Evolutionary conservation across 2,113 vertebrate species (phyloP).

Genomic region (Nothoprocta perdicaria): DNA sequence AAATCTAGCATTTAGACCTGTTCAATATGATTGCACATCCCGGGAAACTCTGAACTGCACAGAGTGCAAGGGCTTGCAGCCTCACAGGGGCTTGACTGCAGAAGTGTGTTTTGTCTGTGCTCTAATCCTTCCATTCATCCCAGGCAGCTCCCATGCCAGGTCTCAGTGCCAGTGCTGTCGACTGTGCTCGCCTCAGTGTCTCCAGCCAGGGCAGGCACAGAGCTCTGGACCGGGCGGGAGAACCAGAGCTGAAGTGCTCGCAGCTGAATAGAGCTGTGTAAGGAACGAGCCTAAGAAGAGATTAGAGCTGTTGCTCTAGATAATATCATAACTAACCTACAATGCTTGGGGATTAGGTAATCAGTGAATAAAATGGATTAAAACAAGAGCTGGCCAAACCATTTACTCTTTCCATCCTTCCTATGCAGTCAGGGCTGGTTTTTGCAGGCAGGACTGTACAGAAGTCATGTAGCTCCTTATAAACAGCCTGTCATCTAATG

Average conservation of each 20-base stretch:
- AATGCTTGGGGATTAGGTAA: not conserved
- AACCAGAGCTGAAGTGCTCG: not conserved
- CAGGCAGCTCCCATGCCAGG: fast-evolving
- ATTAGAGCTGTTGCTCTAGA: fast-evolving
- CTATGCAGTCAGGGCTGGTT: not conserved
- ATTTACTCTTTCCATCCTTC: not conserved
- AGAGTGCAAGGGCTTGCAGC: not conserved
- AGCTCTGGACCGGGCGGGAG: not conserved
- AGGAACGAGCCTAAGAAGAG: not conserved
- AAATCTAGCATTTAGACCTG: not conserved
- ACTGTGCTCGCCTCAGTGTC: fast-evolving
- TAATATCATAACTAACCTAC: not conserved
- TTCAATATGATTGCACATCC: fast-evolving
- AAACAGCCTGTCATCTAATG: not conserved
- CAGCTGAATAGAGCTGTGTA: not conserved
- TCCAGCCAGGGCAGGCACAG: not conserved
- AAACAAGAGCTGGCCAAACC: not conserved
- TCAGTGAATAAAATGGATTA: not conserved
- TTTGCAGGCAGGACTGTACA: not conserved
- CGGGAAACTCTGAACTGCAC: fast-evolving
- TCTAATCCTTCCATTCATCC: fast-evolving
- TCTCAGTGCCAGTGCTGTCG: not conserved
- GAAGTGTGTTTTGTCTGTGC: not conserved
- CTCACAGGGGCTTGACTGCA: fast-evolving
- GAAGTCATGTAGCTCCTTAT: not conserved